These are phyloP conservation scores for Trachelipus rathkii DNA, from an alignment of 1,140 invertebrate species.

Conservation along the genomic window DNA sequence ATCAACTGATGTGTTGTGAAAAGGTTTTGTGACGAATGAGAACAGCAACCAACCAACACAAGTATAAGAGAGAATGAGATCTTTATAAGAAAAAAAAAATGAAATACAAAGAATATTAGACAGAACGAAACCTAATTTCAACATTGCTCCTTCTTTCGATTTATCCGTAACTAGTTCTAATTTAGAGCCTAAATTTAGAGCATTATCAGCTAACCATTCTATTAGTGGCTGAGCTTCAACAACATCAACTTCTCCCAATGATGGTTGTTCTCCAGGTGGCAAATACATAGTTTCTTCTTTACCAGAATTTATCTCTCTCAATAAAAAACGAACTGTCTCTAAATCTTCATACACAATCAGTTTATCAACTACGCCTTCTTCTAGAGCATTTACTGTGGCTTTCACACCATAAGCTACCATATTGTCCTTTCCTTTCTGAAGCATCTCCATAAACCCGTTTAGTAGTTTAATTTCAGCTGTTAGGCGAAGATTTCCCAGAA, in stretches of 20 bases:
- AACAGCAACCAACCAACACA: too few relatives aligned
- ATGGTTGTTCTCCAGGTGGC: background rate
- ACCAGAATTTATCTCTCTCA: background rate
- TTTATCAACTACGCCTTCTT: slow-evolving; percentile 23
- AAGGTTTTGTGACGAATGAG: too few relatives aligned
- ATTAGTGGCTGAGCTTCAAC: background rate
- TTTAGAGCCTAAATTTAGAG: slow-evolving; percentile 6
- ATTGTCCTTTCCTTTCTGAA: slow-evolving; percentile 21
- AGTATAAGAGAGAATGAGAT: too few relatives aligned
- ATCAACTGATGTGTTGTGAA: too few relatives aligned
- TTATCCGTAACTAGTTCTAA: slow-evolving; percentile 21
- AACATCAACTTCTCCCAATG: background rate
- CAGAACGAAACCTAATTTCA: background rate
- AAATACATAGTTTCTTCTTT: background rate
- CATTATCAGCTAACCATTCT: slow-evolving; percentile 19
- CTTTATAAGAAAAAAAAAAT: too few relatives aligned
- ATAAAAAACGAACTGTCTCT: background rate
- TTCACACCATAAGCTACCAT: slow-evolving; percentile 16
- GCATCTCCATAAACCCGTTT: slow-evolving; percentile 14
- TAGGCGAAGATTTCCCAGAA: slow-evolving; percentile 18
- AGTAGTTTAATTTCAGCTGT: slow-evolving; percentile 21
- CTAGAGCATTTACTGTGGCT: slow-evolving; percentile 13
- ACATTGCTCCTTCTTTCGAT: slow-evolving; percentile 2
- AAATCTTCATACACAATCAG: slow-evolving; percentile 22
- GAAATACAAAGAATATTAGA: too few relatives aligned